A percentile compares a stretch with the other conserved stretches of the same genome.
These are phyloP conservation scores for Lophius piscatorius DNA, from an alignment of 2,113 vertebrate species.

Conservation along the genomic window DNA sequence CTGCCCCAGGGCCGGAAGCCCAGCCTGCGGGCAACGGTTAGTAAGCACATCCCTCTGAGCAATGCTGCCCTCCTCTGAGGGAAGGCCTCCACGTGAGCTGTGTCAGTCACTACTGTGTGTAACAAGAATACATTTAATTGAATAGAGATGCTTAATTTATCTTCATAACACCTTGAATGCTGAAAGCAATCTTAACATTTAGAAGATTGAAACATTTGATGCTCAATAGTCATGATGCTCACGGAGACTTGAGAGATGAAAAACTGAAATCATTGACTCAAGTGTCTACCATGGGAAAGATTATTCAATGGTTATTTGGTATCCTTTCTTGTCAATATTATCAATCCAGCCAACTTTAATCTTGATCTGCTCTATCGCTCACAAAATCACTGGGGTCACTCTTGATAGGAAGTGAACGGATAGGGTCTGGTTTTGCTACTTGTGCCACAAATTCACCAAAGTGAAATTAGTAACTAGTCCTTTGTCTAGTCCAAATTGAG, in stretches of 20 bases:
- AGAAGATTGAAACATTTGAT: neutral
- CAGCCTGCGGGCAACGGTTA: constrained; percentile 84
- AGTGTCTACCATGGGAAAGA: no score
- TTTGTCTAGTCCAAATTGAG: no score
- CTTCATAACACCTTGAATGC: constrained; percentile 7
- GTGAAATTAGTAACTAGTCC: no score
- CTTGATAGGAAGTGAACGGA: no score
- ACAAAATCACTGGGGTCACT: neutral
- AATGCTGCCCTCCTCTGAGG: constrained; percentile 29
- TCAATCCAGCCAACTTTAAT: neutral
- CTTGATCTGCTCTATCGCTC: neutral
- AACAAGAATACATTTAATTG: neutral
- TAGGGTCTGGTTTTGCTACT: no score
- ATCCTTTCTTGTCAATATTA: no score
- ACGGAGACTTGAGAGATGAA: neutral
- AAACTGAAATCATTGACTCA: no score
- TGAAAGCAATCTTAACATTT: neutral
- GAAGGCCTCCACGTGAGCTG: constrained; percentile 45
- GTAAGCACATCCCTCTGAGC: constrained; percentile 74
- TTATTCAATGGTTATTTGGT: no score
- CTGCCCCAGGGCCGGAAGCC: constrained; percentile 85
- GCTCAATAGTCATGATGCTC: neutral
- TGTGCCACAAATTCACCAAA: no score
- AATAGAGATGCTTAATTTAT: neutral
- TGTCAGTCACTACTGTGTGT: constrained; percentile 27